phyloP scores from a whole-genome alignment of 2,113 vertebrate genomes.

The Lethenteron camtschaticum region DNA sequence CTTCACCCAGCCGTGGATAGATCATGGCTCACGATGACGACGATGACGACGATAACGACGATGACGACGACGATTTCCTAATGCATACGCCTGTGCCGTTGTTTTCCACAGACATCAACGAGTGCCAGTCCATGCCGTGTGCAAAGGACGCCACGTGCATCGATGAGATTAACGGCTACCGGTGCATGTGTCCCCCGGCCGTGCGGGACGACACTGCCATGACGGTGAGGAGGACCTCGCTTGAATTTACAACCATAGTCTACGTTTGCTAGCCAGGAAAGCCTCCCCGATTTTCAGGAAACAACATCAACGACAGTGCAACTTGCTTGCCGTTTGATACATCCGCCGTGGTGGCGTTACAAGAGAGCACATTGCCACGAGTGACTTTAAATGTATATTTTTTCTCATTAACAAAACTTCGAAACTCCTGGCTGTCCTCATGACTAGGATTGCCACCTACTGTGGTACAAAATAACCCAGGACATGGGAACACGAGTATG shows the following conservation, averaged over 20 bases:
- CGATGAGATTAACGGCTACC: slow-evolving; percentile 1
- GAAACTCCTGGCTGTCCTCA: no score
- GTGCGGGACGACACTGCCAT: neutral
- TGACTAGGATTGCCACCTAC: no score
- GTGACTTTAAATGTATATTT: neutral
- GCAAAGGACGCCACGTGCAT: neutral
- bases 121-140: neutral
- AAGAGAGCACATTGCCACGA: neutral
- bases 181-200: slow-evolving; percentile 3
- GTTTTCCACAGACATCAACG: slow-evolving; percentile 2
- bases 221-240: neutral
- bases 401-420: neutral
- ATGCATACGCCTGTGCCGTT: neutral
- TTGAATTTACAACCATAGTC: neutral
- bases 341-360: no score
- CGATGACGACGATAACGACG: no score
- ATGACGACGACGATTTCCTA: no score
- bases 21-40: no score
- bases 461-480: no score
- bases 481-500: no score
- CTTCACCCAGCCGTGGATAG: no score
- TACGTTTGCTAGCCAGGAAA: neutral
- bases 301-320: no score
- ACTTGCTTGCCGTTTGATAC: no score
- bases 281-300: no score